These are phyloP conservation scores for Carollia perspicillata DNA, from an alignment of 2,113 vertebrate species.

Conservation along the genomic window DNA sequence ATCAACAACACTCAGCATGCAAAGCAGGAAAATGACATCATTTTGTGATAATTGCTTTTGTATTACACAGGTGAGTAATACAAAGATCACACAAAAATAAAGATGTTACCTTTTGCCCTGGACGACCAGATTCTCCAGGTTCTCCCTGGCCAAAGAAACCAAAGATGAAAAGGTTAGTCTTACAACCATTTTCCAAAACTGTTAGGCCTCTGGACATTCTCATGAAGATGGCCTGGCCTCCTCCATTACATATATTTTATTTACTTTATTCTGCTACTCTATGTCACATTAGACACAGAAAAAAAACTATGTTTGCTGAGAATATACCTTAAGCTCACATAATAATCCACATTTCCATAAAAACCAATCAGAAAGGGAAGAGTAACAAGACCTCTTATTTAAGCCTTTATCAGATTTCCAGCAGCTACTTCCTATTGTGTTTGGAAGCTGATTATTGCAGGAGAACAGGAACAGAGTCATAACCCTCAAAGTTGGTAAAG, in stretches of 20 bases:
- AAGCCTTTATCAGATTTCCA: neutral
- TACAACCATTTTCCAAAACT: neutral
- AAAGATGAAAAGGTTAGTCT: slow-evolving; percentile 14
- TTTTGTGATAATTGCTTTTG: neutral
- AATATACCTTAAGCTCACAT: neutral
- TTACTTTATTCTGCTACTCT: neutral
- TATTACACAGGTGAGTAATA: neutral
- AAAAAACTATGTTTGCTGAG: neutral
- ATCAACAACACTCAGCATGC: neutral
- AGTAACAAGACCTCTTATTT: neutral
- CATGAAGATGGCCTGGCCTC: neutral
- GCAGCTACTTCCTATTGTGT: neutral
- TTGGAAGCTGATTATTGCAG: neutral
- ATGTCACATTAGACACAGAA: neutral
- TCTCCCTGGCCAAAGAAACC: slow-evolving; percentile 88
- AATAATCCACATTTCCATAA: neutral
- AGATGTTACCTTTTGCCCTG: slow-evolving; percentile 93
- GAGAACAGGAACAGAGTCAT: neutral
- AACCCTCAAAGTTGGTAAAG: neutral
- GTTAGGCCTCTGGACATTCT: neutral
- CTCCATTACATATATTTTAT: neutral
- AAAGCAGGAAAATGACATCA: neutral
- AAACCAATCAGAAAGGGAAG: neutral
- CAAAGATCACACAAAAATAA: neutral
- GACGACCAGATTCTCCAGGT: slow-evolving; percentile 93